A percentile compares a stretch with the other conserved stretches of the same genome.
phyloP scores from a whole-genome alignment of 2,113 vertebrate genomes.

The Spizaetus ornatus region DNA sequence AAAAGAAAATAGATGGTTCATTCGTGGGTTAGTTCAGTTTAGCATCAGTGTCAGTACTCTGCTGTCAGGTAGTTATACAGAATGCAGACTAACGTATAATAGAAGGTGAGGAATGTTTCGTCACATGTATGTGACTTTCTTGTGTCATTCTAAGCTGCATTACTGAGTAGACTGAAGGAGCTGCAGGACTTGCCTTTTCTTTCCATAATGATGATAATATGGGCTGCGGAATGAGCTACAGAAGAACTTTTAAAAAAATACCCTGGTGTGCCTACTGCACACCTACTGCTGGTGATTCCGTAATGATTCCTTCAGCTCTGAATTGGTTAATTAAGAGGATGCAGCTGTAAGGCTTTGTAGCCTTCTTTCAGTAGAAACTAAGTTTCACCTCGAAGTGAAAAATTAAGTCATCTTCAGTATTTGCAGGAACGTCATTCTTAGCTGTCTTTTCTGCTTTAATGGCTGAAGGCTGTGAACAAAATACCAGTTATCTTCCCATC shows the following conservation, averaged over 20 bases:
- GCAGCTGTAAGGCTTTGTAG: not conserved
- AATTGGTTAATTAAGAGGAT: not conserved
- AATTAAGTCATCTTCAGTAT: slow-evolving; percentile 56
- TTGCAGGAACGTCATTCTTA: not conserved
- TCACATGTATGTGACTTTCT: not conserved
- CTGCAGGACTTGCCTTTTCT: not conserved
- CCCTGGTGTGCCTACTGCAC: not conserved
- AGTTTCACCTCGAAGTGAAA: slow-evolving; percentile 41
- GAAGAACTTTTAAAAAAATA: not conserved
- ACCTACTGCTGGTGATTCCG: not conserved
- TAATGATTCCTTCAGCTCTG: not conserved
- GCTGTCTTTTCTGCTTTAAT: not conserved
- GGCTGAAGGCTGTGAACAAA: slow-evolving; percentile 44
- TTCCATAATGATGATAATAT: not conserved
- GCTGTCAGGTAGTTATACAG: not conserved
- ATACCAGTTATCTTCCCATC: slow-evolving; percentile 53
- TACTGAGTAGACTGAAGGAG: not conserved
- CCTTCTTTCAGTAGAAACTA: not conserved
- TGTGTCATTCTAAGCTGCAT: not conserved
- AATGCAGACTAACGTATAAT: accelerated
- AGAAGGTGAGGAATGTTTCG: not conserved
- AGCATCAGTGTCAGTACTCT: no score
- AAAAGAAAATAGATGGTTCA: not conserved
- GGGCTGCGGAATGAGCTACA: not conserved
- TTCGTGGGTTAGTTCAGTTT: not conserved